Conservation (phyloP, 2,113 vertebrate species). For the Ceuthmochares aereus region DNA sequence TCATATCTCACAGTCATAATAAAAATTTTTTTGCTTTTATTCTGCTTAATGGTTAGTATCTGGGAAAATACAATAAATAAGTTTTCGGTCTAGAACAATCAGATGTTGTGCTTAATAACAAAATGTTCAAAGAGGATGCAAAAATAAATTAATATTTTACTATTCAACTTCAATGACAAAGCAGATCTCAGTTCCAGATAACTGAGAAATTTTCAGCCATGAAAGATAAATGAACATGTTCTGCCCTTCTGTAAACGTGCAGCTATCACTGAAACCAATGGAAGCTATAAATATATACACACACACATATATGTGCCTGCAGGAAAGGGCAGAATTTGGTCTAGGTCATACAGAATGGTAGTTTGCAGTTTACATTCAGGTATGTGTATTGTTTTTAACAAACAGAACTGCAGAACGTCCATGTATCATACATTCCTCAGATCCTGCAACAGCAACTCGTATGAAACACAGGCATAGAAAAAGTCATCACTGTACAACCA, state of each 20-base stretch:
- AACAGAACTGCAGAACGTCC: not conserved
- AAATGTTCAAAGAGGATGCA: constrained; percentile 49
- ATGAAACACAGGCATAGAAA: constrained; percentile 43
- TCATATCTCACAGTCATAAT: not conserved
- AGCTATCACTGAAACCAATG: not conserved
- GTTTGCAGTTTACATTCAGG: not conserved
- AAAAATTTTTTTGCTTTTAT: constrained; percentile 53
- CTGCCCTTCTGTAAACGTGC: not conserved
- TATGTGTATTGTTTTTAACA: not conserved
- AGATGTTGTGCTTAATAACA: constrained; percentile 51
- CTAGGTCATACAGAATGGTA: constrained; percentile 2
- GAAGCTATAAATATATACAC: not conserved
- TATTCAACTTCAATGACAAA: constrained; percentile 24
- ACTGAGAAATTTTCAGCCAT: not conserved
- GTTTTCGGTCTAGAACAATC: constrained; percentile 36
- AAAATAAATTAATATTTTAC: constrained; percentile 52
- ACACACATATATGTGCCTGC: not conserved
- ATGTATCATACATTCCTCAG: not conserved
- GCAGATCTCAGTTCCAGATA: not conserved
- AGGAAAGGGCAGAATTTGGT: not conserved
- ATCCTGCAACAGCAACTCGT: not conserved
- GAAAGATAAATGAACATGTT: not conserved
- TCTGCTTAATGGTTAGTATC: constrained; percentile 22
- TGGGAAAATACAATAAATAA: constrained; percentile 54
- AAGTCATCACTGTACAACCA: constrained; percentile 38